Evolutionary conservation across 2,888 invertebrate genomes (phyloP), one percentile per base, ranked within the genome.

Genomic region (Tolmerus cingulatus): DNA sequence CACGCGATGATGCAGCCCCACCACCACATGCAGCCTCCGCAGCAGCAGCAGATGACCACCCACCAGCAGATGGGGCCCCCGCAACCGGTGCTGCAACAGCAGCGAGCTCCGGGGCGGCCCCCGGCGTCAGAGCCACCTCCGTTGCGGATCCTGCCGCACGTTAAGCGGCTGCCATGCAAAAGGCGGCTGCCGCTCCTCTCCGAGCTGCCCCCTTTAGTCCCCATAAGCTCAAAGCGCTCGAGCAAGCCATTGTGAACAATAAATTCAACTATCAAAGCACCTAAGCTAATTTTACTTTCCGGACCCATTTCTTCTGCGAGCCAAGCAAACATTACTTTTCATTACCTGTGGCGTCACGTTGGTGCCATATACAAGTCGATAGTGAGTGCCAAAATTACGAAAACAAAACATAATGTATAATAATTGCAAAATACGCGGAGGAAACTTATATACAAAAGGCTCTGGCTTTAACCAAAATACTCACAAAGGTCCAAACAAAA

Each of bases 201-300:
- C 0, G 90, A 90, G 78, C 90, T 90, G 7, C 90, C 90, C 16
- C 90, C 90, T 16, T 87, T 90, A 14, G 90, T 90, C 3, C 89
- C 89, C 0, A 90, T 90, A 40, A 81, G 81, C 51, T 81, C 81
- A 30, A 81, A 81, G 27, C 81, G 81, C 16, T 23, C 51, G 55
- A 81, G 55, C 14, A 81, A 55, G 34, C 81, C 81, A 27, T 16
- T 51, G 34, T 81, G 34, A 81, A 55, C 27, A 81, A 81, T 78
- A 78, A 78, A 78, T 23, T 66, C 14, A 23, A 23, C 12, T 66
- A 27, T 27, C 2, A 27, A 66, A 66, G 19, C 51, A n/a, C 7
- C 16, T 16, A n/a, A n/a, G 7, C 51, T 1, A 51, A n/a, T 51
- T 16, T 51, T n/a, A 51, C n/a, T 51, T 51, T 5, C 46, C 16